Base-by-base conservation (phyloP, 2,113 vertebrate genomes). In the Anthoscopus minutus region DNA sequence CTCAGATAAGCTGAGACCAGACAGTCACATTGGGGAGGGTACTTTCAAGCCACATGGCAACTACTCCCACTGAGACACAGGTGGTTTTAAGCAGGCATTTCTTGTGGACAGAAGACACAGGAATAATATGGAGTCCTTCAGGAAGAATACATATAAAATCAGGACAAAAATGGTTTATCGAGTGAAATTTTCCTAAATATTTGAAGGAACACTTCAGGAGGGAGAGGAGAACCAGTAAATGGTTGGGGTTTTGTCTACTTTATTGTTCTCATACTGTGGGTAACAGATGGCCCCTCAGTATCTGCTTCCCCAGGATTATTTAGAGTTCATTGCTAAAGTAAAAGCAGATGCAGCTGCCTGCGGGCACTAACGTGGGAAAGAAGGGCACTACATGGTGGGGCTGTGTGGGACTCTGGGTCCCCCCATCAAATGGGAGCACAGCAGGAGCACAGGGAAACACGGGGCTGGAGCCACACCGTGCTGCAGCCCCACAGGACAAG, bases 401-500 rank as follows among this genome's bases (percentile, higher is more conserved):
- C 54, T 22, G 77, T 2, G 72, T 4, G 40, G 66, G 33, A 31
- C 44, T 53, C 40, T 0, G 4, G 22, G 12, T 10, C 20, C 37
- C 82, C 40, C 96, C 97, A 81, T 89, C 66, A 96, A 95, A 57
- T 90, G 97, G 95, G 96, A 96, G 93, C 87, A 94, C 62, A 92
- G 81, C 84, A 15, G 25, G 89, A 33, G 66, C 76, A 14, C 60
- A 48, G 54, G 7, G 14, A 8, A 33, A 1, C 15, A 5, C 8
- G 60, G 5, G 14, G 1, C 8, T 40, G 9, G 3, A 67, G 37
- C 28, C 20, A 4, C 11, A 1, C 23, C 0, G n/a, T 7, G 48
- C 2, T 56, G 16, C 57, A 22, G 4, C 2, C 40, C 15, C 61
- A 7, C 62, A 33, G 53, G 40, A 40, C 40, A n/a, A 19, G 27